Evolutionary conservation across 2,888 invertebrate species (phyloP), one percentile per base, ranked within the genome.

Genomic region (Orthosia cruda): DNA sequence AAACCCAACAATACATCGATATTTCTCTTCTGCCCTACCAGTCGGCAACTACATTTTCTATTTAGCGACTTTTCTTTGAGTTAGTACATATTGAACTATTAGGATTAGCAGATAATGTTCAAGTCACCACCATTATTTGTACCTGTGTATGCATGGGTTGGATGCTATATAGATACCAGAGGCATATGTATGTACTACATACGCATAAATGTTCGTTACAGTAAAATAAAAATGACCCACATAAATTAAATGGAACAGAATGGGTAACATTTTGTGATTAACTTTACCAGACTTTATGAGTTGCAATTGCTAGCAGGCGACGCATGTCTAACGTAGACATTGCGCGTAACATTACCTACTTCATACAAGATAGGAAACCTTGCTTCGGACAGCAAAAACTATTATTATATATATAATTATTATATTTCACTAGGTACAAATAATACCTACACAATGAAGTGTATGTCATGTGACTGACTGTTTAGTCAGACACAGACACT

Each of bases 251-350:
- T 20, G 54, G 5, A 12, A 23, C 26, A 59, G 26, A 20, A 18
- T 52, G 11, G 16, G 45, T 49, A 16, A 40, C 23, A 12, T 47
- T 40, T 5, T 32, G 73, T 47, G 73, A 32, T 16, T 18, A 7
- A 20, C 73, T 13, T 16, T 47, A n/a, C 40, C 23, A 18, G 40
- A 49, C 63, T 47, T 7, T 13, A 64, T 26, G 50, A 64, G 18
- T 45, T 58, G 20, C 32, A 64, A 15, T 50, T 50, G 50, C 67
- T 13, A 47, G n/a, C 47, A 16, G 47, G n/a, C 32, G 32, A 23
- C 23, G 23, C 52, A 52, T 59, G 59, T 23, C 59, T 68, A 47
- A 68, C 47, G n/a, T 59, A 76, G 49, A 68, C 15, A 49, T 52
- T 67, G 50, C 57, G 47, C 52, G 62, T 18, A 2, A 15, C 23